phyloP scores from a whole-genome alignment of 2,888 invertebrate species.

The Holacanthella duospinosa region DNA sequence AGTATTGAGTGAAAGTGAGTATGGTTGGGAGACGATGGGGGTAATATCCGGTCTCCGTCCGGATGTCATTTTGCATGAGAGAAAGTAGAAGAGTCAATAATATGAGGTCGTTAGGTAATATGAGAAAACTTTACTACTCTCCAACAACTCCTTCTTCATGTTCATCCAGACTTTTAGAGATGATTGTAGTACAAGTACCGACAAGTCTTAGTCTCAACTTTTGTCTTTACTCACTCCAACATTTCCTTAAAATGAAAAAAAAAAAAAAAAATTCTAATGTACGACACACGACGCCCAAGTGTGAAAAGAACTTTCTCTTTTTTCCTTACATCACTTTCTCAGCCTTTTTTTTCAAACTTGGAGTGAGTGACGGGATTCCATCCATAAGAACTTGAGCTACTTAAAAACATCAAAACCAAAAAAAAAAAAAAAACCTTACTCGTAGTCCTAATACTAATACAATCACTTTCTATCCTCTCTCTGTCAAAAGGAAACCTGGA shows the following conservation, averaged over 20 bases:
- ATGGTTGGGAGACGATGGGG: background rate
- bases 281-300: background rate
- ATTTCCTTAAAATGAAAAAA: background rate
- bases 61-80: constrained; percentile 3
- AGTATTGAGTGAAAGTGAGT: background rate
- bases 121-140: background rate
- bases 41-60: constrained; percentile 1
- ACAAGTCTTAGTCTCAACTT: background rate
- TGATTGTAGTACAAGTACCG: background rate
- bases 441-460: background rate
- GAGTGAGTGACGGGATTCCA: too few species aligned
- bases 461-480: background rate
- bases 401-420: background rate
- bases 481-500: background rate
- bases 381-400: background rate
- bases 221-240: background rate
- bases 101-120: background rate
- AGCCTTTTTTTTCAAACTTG: too few species aligned
- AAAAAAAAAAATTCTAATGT: background rate
- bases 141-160: background rate
- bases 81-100: constrained; percentile 1
- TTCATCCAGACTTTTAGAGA: background rate
- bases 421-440: background rate
- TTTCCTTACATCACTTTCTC: background rate
- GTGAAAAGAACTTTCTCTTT: background rate